phyloP scores from a whole-genome alignment of 2,113 vertebrate species.

The Rattus norvegicus region GRCr8 NC_086039.1:105967001-105967500 shows the following conservation, averaged over 20 bases:
- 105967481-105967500: no score
- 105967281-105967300: slow-evolving; percentile 7
- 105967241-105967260: neutral
- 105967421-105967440: neutral
- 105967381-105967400: neutral
- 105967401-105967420: slow-evolving; percentile 30
- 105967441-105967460: neutral
- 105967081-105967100: slow-evolving; percentile 54
- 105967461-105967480: neutral
- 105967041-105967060: slow-evolving; percentile 59
- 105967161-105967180: slow-evolving; percentile 24
- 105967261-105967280: neutral
- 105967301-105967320: slow-evolving; percentile 6
- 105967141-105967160: slow-evolving; percentile 29
- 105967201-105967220: neutral
- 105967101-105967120: slow-evolving; percentile 44
- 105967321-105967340: neutral
- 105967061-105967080: slow-evolving; percentile 50
- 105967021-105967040: slow-evolving; percentile 50
- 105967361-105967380: neutral
- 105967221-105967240: neutral
- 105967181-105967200: neutral
- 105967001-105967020: slow-evolving; percentile 67
- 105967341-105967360: neutral
- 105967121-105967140: slow-evolving; percentile 30